phyloP scores from a whole-genome alignment of 2,888 invertebrate genomes.

The Pyrrhosoma nymphula region DNA sequence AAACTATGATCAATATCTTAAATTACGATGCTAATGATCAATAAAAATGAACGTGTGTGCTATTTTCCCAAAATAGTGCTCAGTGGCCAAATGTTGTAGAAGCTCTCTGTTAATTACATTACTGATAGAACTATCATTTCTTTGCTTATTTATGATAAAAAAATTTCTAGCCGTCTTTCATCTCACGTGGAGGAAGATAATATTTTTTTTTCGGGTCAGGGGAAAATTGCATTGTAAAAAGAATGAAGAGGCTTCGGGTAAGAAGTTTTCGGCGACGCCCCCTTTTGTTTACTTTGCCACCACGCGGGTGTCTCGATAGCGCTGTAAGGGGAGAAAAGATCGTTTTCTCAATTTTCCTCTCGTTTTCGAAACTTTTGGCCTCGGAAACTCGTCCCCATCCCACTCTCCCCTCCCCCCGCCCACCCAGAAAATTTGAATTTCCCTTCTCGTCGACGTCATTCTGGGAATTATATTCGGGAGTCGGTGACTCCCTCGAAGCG shows the following conservation, averaged over 20 bases:
- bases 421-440: not conserved
- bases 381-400: not conserved
- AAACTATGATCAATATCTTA: too few relatives aligned
- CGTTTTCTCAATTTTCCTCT: not conserved
- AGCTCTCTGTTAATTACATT: too few relatives aligned
- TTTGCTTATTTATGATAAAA: too few relatives aligned
- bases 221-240: not conserved
- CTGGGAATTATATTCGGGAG: not conserved
- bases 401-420: too few relatives aligned
- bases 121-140: too few relatives aligned
- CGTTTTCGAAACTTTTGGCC: not conserved
- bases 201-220: not conserved
- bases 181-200: too few relatives aligned
- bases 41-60: too few relatives aligned
- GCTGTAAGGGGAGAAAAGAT: not conserved
- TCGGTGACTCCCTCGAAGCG: not conserved
- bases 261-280: not conserved
- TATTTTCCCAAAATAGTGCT: too few relatives aligned
- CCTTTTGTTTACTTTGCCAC: not conserved
- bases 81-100: too few relatives aligned
- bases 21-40: too few relatives aligned
- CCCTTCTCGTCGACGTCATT: not conserved
- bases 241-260: not conserved
- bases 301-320: not conserved
- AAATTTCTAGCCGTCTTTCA: too few relatives aligned